phyloP scores from a whole-genome alignment of 2,113 vertebrate species.

The Anoplopoma fimbria region DNA sequence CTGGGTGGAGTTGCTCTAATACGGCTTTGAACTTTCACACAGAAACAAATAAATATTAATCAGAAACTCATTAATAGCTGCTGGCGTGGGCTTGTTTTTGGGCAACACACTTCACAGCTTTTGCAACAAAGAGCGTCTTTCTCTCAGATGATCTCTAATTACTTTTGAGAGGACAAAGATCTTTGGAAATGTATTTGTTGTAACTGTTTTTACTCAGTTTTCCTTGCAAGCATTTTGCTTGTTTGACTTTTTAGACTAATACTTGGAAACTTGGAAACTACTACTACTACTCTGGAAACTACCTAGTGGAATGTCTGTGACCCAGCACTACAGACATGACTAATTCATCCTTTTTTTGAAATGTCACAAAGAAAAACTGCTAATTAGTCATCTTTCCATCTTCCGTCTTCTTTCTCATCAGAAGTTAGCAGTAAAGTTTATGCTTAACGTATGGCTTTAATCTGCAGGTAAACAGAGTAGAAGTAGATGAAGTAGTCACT shows the following conservation, averaged over 20 bases:
- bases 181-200: not conserved
- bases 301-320: slow-evolving; percentile 46
- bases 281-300: slow-evolving; percentile 64
- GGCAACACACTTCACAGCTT: slow-evolving; percentile 17
- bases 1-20: slow-evolving; percentile 44
- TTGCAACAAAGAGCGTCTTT: no score
- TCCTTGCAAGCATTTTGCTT: not conserved
- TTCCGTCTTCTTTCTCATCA: rapidly evolving
- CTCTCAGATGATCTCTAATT: not conserved
- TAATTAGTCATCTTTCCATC: not conserved
- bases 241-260: not conserved
- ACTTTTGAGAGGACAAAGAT: not conserved
- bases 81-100: not conserved
- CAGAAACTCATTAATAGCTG: slow-evolving; percentile 30
- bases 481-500: no score
- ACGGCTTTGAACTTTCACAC: slow-evolving; percentile 40
- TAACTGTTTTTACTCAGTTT: not conserved
- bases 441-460: no score
- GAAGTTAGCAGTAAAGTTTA: no score
- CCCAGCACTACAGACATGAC: slow-evolving; percentile 34
- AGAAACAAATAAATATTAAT: slow-evolving; percentile 32
- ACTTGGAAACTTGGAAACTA: no score
- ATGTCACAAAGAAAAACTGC: not conserved
- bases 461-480: no score
- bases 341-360: slow-evolving; percentile 44